These are phyloP conservation scores for Schizaphis graminum DNA, from an alignment of 2,888 invertebrate genomes.

Conservation along the genomic window DNA sequence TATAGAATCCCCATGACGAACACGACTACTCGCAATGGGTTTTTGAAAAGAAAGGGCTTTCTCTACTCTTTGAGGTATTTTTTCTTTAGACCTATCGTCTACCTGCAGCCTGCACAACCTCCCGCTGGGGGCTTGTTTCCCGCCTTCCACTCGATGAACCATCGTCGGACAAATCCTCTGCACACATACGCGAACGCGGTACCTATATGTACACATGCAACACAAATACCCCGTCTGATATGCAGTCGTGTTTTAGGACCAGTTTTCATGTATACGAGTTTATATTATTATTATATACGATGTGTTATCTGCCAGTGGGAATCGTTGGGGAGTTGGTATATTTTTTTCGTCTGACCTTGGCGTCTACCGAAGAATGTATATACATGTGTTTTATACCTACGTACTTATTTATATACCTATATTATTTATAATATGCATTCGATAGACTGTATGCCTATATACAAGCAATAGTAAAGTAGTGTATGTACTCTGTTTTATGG, in stretches of 20 bases:
- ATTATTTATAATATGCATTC: not conserved
- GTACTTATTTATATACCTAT: not conserved
- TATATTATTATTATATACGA: not conserved
- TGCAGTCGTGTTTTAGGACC: conserved; percentile 63
- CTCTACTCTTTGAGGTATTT: conserved; percentile 22
- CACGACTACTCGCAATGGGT: not conserved
- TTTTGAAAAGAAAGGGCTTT: conserved; percentile 60
- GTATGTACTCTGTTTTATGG: not conserved
- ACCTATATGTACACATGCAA: not conserved
- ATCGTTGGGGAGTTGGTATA: conserved; percentile 58
- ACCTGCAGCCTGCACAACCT: conserved; percentile 34
- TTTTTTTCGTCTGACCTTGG: conserved; percentile 64
- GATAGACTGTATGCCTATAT: not conserved
- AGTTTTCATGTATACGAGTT: conserved; percentile 51
- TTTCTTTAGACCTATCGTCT: not conserved
- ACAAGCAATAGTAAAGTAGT: not conserved
- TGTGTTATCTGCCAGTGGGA: conserved; percentile 64
- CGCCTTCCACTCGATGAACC: not conserved
- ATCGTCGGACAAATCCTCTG: conserved; percentile 42
- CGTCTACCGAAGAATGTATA: conserved; percentile 63
- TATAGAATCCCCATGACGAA: conserved; percentile 15
- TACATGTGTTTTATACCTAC: conserved; percentile 30
- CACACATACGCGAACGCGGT: not conserved
- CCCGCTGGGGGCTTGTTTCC: conserved; percentile 38
- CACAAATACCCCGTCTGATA: conserved; percentile 52